These are phyloP conservation scores for Microcebus lehilahytsara DNA, from an alignment of 2,113 vertebrate species.

Conservation along the genomic window DNA sequence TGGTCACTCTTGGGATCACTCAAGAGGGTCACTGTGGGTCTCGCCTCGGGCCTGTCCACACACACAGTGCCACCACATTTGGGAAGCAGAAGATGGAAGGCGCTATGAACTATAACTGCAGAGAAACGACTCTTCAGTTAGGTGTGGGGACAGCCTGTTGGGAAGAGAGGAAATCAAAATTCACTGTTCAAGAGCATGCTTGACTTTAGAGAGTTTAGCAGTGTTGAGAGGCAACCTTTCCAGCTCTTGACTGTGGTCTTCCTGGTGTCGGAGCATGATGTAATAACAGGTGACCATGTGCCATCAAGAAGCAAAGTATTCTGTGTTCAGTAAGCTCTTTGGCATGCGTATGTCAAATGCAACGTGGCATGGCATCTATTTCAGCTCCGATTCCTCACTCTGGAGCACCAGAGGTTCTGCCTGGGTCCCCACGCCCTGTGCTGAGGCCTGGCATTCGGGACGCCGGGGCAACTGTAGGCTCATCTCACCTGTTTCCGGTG, in stretches of 20 bases:
- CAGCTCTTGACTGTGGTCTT: background rate
- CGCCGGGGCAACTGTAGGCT: fast-evolving
- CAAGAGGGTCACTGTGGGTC: background rate
- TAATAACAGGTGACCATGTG: background rate
- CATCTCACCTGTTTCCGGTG: background rate
- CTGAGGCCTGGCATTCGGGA: background rate
- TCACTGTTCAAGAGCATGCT: no score
- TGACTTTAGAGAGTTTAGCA: background rate
- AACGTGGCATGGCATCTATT: background rate
- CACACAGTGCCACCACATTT: fast-evolving
- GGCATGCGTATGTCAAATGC: fast-evolving
- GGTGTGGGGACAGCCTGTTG: background rate
- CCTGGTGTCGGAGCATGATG: fast-evolving
- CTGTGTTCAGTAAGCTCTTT: background rate
- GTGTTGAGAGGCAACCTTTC: background rate
- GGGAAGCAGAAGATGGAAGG: background rate
- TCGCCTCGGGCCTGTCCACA: background rate
- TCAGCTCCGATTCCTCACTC: background rate
- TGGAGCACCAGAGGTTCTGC: background rate
- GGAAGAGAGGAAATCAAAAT: background rate
- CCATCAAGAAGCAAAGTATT: background rate
- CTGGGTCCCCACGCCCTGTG: background rate
- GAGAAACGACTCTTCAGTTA: background rate
- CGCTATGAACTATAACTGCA: fast-evolving
- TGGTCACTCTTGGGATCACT: background rate